Base-by-base conservation (phyloP, 2,888 invertebrate genomes). In the Leucophora obtusa region DNA sequence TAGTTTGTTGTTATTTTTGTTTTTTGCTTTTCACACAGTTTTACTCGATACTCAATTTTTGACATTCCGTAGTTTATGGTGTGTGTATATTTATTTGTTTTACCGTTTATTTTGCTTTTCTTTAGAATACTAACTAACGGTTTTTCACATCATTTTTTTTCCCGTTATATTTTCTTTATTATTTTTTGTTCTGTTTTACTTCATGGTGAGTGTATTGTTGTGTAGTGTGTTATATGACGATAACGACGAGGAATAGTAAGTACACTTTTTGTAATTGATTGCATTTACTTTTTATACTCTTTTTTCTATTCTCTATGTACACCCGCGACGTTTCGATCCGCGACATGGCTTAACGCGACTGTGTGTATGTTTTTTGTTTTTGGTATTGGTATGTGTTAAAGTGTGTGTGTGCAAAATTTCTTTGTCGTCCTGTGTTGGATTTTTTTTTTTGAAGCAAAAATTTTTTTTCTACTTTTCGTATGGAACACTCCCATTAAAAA, bases 271-370 rank as follows among this genome's bases (percentile, higher is more conserved):
- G 79, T 82, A 74, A 82, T 82, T 82, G 77, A 82, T 81, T 81
- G 77, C 77, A 77, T 82, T 74, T 76, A 78, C 74, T 81, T 79
- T 76, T 83, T 80, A 76, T 80, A 79, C 83, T 83, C 76, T 76
- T 73, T 54, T 21, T 76, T 78, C 79, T 56, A 80, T 82, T 77
- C 79, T 84, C 79, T 84, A 80, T 84, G 82, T 84, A 85, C 84
- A 85, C 83, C 83, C 84, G 84, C 84, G 83, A 83, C 82, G 83
- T 83, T 84, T 83, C 84, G 82, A 83, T 84, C 83, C 83, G 82
- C 83, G 83, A 73, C 59, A 80, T 76, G 82, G 60, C 78, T 82
- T 79, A 79, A 79, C 82, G 82, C 82, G 82, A 79, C 35, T 62
- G 50, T 58, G 51, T 51, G 18, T 72, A 33, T 33, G 24, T 14